Conservation (phyloP, 2,797 vertebrate genomes). For the Cossypha dichroa region DNA sequence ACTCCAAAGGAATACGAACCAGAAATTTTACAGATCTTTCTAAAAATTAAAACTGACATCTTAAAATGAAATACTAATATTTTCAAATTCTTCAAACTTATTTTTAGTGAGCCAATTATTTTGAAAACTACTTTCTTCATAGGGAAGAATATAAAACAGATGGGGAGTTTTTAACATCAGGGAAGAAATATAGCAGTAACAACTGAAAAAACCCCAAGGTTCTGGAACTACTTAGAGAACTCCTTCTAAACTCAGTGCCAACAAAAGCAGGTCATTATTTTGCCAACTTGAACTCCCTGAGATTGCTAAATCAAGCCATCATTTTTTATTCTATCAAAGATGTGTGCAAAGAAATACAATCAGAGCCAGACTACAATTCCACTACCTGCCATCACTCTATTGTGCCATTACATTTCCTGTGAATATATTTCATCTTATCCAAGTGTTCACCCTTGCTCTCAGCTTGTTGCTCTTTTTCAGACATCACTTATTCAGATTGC, state of each 20-base stretch:
- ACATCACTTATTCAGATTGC: not conserved
- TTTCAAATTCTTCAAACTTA: not conserved
- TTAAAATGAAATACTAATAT: not conserved
- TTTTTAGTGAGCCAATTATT: not conserved
- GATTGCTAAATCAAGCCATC: not conserved
- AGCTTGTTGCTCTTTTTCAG: not conserved
- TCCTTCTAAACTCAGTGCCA: not conserved
- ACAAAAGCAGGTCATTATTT: not conserved
- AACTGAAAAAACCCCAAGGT: not conserved
- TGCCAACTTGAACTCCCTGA: not conserved
- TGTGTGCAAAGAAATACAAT: not conserved
- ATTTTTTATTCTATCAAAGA: not conserved
- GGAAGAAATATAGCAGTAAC: not conserved
- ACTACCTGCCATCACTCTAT: not conserved
- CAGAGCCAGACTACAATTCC: not conserved
- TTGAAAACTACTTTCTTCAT: not conserved
- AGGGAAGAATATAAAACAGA: not conserved
- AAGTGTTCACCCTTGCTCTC: not conserved
- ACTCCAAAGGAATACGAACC: not conserved
- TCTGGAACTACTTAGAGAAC: not conserved
- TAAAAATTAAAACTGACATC: not conserved
- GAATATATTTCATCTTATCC: not conserved
- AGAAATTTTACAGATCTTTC: not conserved
- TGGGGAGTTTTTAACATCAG: not conserved
- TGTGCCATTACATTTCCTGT: not conserved